These are phyloP conservation scores for Dromiciops gliroides DNA, from an alignment of 2,113 vertebrate species.

Conservation along the genomic window DNA sequence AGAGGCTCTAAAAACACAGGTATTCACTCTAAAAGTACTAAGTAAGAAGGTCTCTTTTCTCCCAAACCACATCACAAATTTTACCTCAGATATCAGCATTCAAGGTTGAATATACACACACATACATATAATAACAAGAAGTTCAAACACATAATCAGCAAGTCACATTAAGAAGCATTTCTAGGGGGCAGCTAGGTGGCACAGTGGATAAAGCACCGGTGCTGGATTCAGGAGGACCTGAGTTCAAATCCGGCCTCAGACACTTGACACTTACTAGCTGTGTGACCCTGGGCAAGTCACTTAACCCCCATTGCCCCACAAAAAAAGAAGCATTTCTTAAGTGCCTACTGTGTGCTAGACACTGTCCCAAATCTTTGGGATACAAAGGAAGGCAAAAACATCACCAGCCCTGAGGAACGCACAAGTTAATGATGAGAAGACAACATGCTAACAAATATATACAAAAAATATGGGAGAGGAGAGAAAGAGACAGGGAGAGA, in stretches of 20 bases:
- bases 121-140: neutral
- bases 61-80: neutral
- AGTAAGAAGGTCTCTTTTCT: neutral
- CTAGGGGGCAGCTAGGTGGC: no score
- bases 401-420: neutral
- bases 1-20: neutral
- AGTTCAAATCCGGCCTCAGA: no score
- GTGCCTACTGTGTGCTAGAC: neutral
- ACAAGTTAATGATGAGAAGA: neutral
- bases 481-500: neutral
- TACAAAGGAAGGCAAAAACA: neutral
- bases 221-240: no score
- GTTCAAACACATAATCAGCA: neutral
- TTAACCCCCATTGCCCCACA: no score
- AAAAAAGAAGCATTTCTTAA: neutral
- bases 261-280: no score
- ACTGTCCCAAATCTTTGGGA: neutral
- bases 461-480: neutral
- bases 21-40: neutral
- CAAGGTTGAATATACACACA: neutral
- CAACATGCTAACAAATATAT: neutral
- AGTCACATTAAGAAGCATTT: neutral
- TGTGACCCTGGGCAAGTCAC: no score
- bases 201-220: no score
- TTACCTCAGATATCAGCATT: neutral